Base-by-base conservation (phyloP, 2,888 invertebrate species). In the Imbricaverruca yamaguchii region DNA sequence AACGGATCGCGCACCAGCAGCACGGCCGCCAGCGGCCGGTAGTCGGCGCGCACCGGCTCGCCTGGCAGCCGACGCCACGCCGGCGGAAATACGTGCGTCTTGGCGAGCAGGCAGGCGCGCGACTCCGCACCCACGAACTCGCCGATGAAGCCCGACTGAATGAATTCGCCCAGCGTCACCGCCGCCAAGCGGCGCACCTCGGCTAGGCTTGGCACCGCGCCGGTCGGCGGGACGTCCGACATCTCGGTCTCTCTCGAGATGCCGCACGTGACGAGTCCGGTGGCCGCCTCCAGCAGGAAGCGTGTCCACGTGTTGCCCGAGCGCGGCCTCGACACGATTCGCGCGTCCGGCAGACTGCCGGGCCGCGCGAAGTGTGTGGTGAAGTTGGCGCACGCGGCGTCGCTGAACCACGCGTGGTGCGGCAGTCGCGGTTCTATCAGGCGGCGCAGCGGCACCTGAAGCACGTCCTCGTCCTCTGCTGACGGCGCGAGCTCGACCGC, bases 271-370 rank as follows among this genome's bases (percentile, higher is more conserved):
- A 18, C 65, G 8, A 65, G 8, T 9, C 65, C 65, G 8, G 21
- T 65, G 65, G 65, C 65, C 8, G 65, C 65, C 65, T 65, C 65
- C 23, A 65, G 65, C 21, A 65, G 65, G 23, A 12, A 65, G 65
- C 65, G 65, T n/a, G 23, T n/a, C 65, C 65, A 65, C 18, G 65
- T n/a, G 65, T 65, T 65, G 65, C 65, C 65, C 9, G 65, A 65
- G 9, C 65, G 65, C 9, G 65, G 65, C 11, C 8, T 8, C 23
- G 65, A 65, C 8, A 18, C 65, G 7, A 65, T 9, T 8, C 23
- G 65, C 8, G 21, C 65, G 21, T 18, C 23, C 8, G 65, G 21
- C 21, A 65, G 65, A 18, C 13, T 8, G 11, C 65, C 65, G 21
- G 18, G 18, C 21, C 11, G 65, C 8, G 65, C 65, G 18, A 65